These are phyloP conservation scores for Protonibea diacanthus DNA, from an alignment of 2,797 vertebrate species.

Conservation along the genomic window DNA sequence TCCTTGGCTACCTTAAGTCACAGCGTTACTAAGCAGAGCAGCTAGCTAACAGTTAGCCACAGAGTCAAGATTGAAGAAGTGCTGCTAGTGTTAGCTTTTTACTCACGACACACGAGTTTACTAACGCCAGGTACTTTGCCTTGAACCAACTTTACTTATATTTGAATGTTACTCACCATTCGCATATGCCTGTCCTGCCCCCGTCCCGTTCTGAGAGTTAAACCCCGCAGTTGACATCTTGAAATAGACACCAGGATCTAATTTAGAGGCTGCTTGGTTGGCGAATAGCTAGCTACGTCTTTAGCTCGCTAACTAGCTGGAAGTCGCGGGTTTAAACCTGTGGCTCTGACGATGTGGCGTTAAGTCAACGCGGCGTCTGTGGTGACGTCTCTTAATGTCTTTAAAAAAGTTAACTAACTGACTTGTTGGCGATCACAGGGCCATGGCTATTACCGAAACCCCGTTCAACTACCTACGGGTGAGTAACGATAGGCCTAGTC, in stretches of 20 bases:
- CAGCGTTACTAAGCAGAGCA: slow-evolving; percentile 35
- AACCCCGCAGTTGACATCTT: slow-evolving; percentile 86
- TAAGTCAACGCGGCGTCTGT: slow-evolving; percentile 26
- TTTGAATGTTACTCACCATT: slow-evolving; percentile 87
- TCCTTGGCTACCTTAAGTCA: slow-evolving; percentile 26
- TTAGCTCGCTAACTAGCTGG: slow-evolving; percentile 68
- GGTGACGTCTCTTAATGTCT: slow-evolving; percentile 33
- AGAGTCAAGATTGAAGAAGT: slow-evolving; percentile 9
- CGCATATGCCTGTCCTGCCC: slow-evolving; percentile 83
- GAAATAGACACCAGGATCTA: slow-evolving; percentile 79
- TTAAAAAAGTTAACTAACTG: slow-evolving; percentile 37
- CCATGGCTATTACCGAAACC: slow-evolving; percentile 71
- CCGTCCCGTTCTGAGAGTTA: slow-evolving; percentile 87
- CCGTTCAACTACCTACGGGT: slow-evolving; percentile 68
- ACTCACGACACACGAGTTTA: slow-evolving; percentile 12
- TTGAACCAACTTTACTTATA: neutral
- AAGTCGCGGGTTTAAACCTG: slow-evolving; percentile 62
- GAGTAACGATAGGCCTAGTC: slow-evolving; percentile 71
- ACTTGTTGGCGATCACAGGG: slow-evolving; percentile 64
- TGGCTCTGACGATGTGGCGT: slow-evolving; percentile 32
- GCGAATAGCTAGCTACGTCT: slow-evolving; percentile 73
- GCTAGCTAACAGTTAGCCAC: slow-evolving; percentile 48
- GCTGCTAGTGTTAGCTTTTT: slow-evolving; percentile 33
- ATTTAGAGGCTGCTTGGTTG: slow-evolving; percentile 66
- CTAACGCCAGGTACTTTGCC: slow-evolving; percentile 13